These are phyloP conservation scores for Synodontis membranacea DNA, from an alignment of 2,113 vertebrate species.

Conservation along the genomic window DNA sequence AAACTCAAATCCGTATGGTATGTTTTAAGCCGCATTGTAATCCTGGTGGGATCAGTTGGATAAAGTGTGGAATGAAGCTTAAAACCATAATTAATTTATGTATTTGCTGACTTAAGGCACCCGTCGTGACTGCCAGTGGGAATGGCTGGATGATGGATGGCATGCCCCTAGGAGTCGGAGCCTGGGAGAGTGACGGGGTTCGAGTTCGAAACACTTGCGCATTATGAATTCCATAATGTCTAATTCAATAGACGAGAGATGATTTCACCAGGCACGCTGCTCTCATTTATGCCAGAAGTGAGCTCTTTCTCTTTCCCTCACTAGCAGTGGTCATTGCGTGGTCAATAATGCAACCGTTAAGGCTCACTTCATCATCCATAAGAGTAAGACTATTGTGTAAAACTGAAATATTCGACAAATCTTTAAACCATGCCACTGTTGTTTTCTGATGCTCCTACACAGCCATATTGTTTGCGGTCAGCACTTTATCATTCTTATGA, in stretches of 20 bases:
- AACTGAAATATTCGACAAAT: constrained; percentile 38
- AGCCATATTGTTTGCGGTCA: constrained; percentile 39
- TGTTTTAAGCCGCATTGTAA: constrained; percentile 72
- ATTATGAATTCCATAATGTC: constrained; percentile 51
- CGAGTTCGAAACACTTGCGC: constrained; percentile 36
- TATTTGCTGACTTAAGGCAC: constrained; percentile 76
- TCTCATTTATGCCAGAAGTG: constrained; percentile 44
- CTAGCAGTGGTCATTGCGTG: constrained; percentile 23
- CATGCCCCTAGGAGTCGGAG: constrained; percentile 45
- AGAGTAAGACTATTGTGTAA: constrained; percentile 42
- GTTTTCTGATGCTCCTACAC: constrained; percentile 38
- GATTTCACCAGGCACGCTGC: constrained; percentile 43
- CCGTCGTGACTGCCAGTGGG: constrained; percentile 68
- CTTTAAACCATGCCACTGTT: constrained; percentile 25
- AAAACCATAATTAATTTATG: constrained; percentile 83
- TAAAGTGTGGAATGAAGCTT: constrained; percentile 78
- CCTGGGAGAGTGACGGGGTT: constrained; percentile 35
- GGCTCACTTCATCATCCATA: constrained; percentile 24
- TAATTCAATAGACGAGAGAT: constrained; percentile 51
- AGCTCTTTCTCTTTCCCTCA: neutral
- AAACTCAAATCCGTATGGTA: constrained; percentile 54
- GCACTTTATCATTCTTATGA: constrained; percentile 36
- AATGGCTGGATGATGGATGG: constrained; percentile 71
- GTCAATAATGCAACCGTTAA: constrained; percentile 7
- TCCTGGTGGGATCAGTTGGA: constrained; percentile 76